These are phyloP conservation scores for Malacoraja senta DNA, from an alignment of 2,797 vertebrate genomes.

Conservation along the genomic window DNA sequence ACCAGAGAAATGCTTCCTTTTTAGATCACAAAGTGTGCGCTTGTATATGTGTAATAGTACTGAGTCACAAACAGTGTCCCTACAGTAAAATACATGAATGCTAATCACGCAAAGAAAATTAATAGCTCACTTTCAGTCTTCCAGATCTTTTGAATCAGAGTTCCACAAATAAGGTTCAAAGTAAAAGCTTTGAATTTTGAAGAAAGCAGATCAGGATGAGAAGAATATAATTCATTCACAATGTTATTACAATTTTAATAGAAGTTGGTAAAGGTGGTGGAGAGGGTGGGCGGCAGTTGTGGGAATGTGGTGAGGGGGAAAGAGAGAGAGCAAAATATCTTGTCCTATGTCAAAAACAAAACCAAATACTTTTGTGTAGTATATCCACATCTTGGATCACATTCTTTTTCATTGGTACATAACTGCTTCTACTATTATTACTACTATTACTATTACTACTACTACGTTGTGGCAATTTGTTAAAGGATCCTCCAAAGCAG, in stretches of 20 bases:
- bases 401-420: background rate
- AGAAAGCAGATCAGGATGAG: background rate
- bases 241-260: background rate
- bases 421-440: background rate
- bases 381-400: background rate
- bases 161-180: background rate
- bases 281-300: too few species aligned
- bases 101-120: background rate
- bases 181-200: background rate
- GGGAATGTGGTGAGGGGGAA: background rate
- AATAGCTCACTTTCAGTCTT: background rate
- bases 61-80: background rate
- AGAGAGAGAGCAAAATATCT: background rate
- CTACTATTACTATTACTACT: background rate
- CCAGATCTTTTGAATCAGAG: background rate
- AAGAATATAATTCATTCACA: background rate
- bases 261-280: background rate
- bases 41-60: background rate
- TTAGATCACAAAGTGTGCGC: background rate
- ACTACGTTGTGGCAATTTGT: background rate
- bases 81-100: background rate
- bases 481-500: background rate
- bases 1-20: background rate
- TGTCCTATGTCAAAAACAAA: constrained; percentile 1
- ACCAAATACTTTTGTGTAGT: background rate